Conservation (phyloP, 2,888 invertebrate genomes). For the Chrysina gloriosa region DNA sequence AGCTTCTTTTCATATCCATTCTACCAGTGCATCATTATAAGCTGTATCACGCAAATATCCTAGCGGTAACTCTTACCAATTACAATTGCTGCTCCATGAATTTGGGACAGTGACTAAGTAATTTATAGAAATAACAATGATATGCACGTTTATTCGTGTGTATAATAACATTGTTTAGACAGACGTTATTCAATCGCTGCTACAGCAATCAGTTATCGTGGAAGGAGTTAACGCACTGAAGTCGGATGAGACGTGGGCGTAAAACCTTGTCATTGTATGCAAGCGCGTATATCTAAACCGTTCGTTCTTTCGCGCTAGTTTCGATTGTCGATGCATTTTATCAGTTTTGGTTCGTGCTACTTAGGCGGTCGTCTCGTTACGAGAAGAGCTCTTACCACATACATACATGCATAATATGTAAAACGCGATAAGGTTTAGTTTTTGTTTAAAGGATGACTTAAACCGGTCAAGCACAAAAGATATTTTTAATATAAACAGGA, state of each 20-base stretch:
- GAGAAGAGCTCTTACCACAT: background rate
- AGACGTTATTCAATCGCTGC: background rate
- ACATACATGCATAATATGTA: no score
- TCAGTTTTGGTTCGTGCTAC: background rate
- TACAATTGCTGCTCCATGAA: background rate
- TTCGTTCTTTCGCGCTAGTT: background rate
- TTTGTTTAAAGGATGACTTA: constrained; percentile 17
- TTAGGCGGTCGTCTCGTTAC: background rate
- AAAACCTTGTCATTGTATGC: constrained; percentile 13
- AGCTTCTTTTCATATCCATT: no score
- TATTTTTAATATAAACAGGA: constrained; percentile 36
- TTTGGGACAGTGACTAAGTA: constrained; percentile 1
- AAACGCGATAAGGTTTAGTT: constrained; percentile 1
- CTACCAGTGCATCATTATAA: background rate
- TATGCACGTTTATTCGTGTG: background rate
- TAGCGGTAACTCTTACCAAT: background rate
- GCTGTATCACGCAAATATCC: background rate
- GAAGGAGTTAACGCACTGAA: background rate
- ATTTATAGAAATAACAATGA: background rate
- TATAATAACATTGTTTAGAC: background rate
- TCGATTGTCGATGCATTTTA: background rate
- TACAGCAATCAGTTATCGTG: constrained; percentile 1
- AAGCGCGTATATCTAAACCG: background rate
- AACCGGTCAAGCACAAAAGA: background rate
- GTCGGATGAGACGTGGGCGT: constrained; percentile 1